These are phyloP conservation scores for Nautilus pompilius DNA, from an alignment of 1,140 invertebrate species.

Conservation along the genomic window DNA sequence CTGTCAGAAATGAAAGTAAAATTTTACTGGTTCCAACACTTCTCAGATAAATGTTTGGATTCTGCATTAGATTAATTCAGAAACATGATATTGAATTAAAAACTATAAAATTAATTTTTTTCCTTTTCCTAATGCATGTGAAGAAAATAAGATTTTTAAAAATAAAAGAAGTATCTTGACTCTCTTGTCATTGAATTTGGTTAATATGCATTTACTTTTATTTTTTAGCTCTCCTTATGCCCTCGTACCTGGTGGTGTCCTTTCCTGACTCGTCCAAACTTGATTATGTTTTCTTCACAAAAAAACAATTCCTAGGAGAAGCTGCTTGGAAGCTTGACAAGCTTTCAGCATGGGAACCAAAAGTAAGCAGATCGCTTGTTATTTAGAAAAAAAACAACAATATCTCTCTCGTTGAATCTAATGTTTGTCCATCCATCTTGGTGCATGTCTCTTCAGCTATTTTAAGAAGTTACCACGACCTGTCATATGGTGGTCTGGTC, in stretches of 20 bases:
- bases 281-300: conserved; percentile 66
- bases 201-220: conserved; percentile 5
- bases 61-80: too few species aligned
- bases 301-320: conserved; percentile 46
- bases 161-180: not conserved
- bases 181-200: not conserved
- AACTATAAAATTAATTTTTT: not conserved
- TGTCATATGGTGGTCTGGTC: too few species aligned
- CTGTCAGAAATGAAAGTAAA: too few species aligned
- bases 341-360: conserved; percentile 65
- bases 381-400: too few species aligned
- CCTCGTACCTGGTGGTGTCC: conserved; percentile 65
- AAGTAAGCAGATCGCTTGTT: conserved; percentile 31
- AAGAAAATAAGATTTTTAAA: not conserved
- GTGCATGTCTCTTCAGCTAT: too few species aligned
- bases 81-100: not conserved
- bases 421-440: too few species aligned
- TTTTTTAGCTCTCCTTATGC: conserved; percentile 64
- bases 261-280: conserved; percentile 67
- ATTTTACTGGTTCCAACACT: too few species aligned
- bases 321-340: conserved; percentile 59
- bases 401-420: too few species aligned
- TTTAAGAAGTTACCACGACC: too few species aligned
- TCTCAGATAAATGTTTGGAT: too few species aligned
- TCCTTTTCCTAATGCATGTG: not conserved